Percentiles rank a stretch among this genome's conserved stretches.
These are phyloP conservation scores for Phrixothrix hirtus DNA, from an alignment of 2,888 invertebrate species.

Conservation along the genomic window DNA sequence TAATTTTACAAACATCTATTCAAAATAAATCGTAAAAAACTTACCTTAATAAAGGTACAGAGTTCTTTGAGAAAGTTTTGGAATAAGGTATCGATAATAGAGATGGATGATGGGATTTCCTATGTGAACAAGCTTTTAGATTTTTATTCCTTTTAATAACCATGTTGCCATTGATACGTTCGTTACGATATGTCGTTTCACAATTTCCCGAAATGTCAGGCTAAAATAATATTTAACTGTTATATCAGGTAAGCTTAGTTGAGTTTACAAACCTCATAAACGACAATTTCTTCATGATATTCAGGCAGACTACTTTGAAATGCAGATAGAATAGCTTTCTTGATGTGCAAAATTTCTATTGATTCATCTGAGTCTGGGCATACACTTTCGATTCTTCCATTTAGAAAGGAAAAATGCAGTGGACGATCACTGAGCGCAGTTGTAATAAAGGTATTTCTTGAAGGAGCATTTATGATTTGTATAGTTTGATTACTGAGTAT, in stretches of 20 bases:
- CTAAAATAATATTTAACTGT: too few relatives aligned
- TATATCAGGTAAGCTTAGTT: too few relatives aligned
- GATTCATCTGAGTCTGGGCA: conserved; percentile 4
- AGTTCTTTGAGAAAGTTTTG: background rate
- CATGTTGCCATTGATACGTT: background rate
- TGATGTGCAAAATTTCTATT: conserved; percentile 32
- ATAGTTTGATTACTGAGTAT: background rate
- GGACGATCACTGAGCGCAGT: background rate
- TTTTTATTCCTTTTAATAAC: background rate
- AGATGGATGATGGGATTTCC: background rate
- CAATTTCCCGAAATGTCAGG: background rate
- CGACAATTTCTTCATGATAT: conserved; percentile 21
- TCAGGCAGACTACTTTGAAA: conserved; percentile 36
- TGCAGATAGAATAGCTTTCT: conserved; percentile 34
- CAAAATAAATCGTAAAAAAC: background rate
- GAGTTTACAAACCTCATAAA: conserved; percentile 30
- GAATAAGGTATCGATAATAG: background rate
- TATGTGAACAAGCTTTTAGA: background rate
- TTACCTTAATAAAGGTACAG: background rate
- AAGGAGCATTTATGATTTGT: background rate
- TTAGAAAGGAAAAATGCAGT: background rate
- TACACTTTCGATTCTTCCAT: background rate
- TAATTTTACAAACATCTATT: too few relatives aligned
- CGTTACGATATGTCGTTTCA: background rate
- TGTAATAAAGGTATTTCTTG: background rate